Percentiles rank a stretch among this genome's conserved stretches.
Evolutionary conservation across 2,113 vertebrate genomes (phyloP).

Genomic region (Trematocara marginatum): DNA sequence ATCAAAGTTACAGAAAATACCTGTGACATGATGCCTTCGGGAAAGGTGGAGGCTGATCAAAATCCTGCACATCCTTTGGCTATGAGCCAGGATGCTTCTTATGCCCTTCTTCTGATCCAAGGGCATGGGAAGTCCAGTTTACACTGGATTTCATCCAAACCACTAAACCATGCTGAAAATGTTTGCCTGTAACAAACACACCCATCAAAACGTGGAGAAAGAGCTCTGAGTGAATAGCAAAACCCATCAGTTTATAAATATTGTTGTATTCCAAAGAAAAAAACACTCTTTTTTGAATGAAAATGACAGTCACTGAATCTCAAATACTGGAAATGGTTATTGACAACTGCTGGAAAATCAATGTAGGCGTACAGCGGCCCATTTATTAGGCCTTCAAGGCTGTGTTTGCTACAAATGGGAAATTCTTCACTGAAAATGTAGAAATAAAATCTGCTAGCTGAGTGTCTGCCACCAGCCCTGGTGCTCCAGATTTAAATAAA

Average conservation of each 20-base stretch:
- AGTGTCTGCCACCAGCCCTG: not conserved
- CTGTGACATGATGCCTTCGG: not conserved
- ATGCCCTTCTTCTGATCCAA: not conserved
- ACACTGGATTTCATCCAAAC: not conserved
- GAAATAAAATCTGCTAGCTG: not conserved
- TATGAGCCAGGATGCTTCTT: not conserved
- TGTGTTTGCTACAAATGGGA: not conserved
- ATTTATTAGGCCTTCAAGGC: not conserved
- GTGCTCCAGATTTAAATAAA: not conserved
- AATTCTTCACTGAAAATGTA: not conserved
- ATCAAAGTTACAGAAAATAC: not conserved
- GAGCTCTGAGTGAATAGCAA: not conserved
- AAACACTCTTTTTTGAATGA: not conserved
- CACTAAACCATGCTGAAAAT: not conserved
- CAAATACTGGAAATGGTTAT: not conserved
- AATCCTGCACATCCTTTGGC: not conserved
- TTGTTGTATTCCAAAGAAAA: not conserved
- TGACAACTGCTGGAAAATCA: not conserved
- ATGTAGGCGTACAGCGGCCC: not conserved
- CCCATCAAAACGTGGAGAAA: not conserved
- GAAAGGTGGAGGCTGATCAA: not conserved
- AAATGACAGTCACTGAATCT: not conserved
- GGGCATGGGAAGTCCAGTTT: not conserved
- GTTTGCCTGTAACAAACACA: slow-evolving; percentile 20
- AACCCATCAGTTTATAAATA: not conserved